These are phyloP conservation scores for Pristionchus mayeri DNA, from an alignment of 2,888 invertebrate genomes.

Conservation along the genomic window DNA sequence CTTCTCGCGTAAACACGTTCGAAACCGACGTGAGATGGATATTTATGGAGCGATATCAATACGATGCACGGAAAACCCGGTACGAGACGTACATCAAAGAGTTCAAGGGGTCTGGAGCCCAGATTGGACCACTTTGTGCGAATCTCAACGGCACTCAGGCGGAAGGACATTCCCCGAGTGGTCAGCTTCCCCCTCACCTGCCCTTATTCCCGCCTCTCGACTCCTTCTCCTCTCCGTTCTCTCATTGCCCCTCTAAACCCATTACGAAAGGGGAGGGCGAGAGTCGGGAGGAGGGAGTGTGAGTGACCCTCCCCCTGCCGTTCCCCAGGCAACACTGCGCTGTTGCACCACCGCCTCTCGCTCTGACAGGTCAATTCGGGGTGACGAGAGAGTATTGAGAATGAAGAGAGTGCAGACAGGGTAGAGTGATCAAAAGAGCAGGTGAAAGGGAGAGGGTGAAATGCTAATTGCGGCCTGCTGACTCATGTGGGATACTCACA, in stretches of 20 bases:
- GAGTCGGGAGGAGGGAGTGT: neutral
- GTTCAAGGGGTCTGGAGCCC: neutral
- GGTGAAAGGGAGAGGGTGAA: neutral
- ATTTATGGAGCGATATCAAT: too few species aligned
- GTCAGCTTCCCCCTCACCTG: neutral
- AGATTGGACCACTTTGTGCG: conserved; percentile 6
- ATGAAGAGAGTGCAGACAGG: conserved; percentile 2
- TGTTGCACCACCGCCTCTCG: neutral
- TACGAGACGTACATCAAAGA: too few species aligned
- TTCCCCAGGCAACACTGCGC: neutral
- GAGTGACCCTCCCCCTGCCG: conserved; percentile 35
- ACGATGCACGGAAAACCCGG: too few species aligned
- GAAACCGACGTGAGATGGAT: too few species aligned
- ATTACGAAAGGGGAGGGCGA: conserved; percentile 5
- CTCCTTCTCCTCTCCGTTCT: conserved; percentile 37
- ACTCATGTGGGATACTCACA: neutral
- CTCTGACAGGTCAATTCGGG: neutral
- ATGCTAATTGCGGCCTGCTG: neutral
- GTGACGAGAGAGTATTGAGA: neutral
- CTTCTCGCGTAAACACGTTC: too few species aligned
- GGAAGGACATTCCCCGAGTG: neutral
- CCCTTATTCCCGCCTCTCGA: neutral
- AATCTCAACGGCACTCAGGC: neutral
- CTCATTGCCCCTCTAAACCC: conserved; percentile 27
- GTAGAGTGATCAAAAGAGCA: neutral